phyloP scores from a whole-genome alignment of 2,113 vertebrate genomes.

The Machaerirhynchus nigripectus region DNA sequence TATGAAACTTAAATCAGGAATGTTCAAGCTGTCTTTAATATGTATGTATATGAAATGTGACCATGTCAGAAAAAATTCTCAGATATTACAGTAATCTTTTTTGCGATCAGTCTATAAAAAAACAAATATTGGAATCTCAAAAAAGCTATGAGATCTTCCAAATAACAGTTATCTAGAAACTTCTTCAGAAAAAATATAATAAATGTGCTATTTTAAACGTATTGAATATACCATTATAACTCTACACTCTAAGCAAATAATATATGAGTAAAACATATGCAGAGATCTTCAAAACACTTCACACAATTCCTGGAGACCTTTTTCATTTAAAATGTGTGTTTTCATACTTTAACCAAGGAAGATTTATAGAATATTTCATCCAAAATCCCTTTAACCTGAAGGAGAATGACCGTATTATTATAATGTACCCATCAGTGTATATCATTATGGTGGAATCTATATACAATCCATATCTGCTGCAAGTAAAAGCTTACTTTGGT shows the following conservation, averaged over 20 bases:
- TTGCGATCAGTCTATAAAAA: not conserved
- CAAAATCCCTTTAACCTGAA: not conserved
- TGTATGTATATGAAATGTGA: not conserved
- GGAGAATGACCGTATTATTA: not conserved
- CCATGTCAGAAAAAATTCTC: not conserved
- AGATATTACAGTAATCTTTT: not conserved
- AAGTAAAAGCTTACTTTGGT: not conserved
- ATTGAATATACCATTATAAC: not conserved
- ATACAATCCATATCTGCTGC: not conserved
- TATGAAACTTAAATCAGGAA: not conserved
- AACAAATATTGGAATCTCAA: not conserved
- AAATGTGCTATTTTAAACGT: not conserved
- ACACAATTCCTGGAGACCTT: not conserved
- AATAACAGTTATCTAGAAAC: not conserved
- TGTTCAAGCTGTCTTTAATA: not conserved
- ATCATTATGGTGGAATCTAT: not conserved
- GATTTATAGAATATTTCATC: not conserved
- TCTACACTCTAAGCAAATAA: not conserved
- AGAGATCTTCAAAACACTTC: not conserved
- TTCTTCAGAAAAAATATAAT: not conserved
- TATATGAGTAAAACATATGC: fast-evolving
- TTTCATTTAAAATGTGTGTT: not conserved
- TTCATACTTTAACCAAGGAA: not conserved
- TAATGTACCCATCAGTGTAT: not conserved
- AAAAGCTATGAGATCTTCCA: not conserved